phyloP scores from a whole-genome alignment of 2,888 invertebrate genomes.

The Drosophila planitibia region DNA sequence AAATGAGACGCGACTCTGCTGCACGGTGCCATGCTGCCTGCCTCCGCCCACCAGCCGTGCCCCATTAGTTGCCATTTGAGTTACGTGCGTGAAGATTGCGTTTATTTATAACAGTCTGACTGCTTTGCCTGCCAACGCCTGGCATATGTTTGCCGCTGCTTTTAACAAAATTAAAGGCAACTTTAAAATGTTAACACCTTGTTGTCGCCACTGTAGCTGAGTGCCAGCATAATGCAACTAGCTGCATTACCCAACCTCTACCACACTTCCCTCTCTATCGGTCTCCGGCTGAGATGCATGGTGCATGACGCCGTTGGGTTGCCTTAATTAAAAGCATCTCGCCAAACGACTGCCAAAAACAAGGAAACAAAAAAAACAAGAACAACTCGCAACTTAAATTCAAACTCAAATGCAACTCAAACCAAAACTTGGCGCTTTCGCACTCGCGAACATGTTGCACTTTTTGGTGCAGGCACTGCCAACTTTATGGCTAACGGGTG shows the following conservation, averaged over 20 bases:
- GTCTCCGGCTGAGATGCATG: conserved; percentile 16
- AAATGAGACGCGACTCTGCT: conserved; percentile 77
- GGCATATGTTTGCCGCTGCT: conserved; percentile 55
- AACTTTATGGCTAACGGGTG: conserved; percentile 49
- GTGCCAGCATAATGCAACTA: conserved; percentile 48
- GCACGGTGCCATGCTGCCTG: conserved; percentile 25
- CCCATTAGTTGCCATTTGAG: conserved; percentile 75
- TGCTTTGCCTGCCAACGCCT: not conserved
- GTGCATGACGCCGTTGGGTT: conserved; percentile 62
- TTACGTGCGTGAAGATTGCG: conserved; percentile 80
- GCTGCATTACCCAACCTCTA: not conserved
- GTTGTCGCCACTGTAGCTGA: conserved; percentile 36
- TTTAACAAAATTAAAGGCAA: conserved; percentile 71
- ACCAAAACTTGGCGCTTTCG: conserved; percentile 43
- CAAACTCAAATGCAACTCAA: conserved; percentile 63
- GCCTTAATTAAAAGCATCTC: conserved; percentile 75
- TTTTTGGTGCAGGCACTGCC: conserved; percentile 38
- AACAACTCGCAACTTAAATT: conserved; percentile 62
- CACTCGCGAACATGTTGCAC: conserved; percentile 65
- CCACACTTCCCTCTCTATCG: not conserved
- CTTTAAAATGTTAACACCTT: conserved; percentile 76
- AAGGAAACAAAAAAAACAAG: conserved; percentile 13
- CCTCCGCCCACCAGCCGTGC: conserved; percentile 9
- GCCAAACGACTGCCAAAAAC: conserved; percentile 35
- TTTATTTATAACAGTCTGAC: conserved; percentile 75